These are phyloP conservation scores for Regulus satrapa DNA, from an alignment of 2,113 vertebrate species.

Conservation along the genomic window DNA sequence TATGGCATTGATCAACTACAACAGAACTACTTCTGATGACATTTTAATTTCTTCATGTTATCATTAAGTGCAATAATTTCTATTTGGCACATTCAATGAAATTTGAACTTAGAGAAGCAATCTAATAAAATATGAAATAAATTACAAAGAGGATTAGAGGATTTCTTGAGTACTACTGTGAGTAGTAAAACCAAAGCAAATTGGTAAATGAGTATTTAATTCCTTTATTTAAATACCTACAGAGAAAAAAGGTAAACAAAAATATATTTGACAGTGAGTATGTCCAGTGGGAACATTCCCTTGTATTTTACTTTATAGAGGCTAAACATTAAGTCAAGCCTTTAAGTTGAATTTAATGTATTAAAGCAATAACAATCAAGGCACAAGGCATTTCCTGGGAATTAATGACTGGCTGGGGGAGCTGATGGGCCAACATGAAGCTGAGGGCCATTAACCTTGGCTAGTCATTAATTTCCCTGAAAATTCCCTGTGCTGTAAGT, in stretches of 20 bases:
- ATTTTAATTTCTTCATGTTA: not conserved
- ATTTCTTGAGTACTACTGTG: not conserved
- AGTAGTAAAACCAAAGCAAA: constrained; percentile 1
- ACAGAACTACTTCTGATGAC: not conserved
- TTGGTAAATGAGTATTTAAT: not conserved
- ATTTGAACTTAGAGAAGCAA: not conserved
- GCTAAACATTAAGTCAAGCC: constrained; percentile 69
- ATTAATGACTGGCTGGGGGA: constrained; percentile 71
- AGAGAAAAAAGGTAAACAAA: constrained; percentile 65
- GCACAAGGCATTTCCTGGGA: constrained; percentile 64
- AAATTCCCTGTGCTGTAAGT: constrained; percentile 56
- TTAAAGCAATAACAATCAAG: constrained; percentile 69
- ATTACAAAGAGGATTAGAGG: not conserved
- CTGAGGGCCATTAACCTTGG: constrained; percentile 64
- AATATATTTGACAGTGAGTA: constrained; percentile 35
- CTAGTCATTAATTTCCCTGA: constrained; percentile 69
- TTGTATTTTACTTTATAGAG: constrained; percentile 64
- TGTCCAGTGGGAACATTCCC: constrained; percentile 40
- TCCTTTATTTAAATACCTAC: constrained; percentile 2
- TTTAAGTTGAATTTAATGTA: constrained; percentile 73
- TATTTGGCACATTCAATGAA: not conserved
- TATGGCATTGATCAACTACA: not conserved
- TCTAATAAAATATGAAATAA: constrained; percentile 1
- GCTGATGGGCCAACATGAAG: constrained; percentile 60
- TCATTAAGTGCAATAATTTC: not conserved